Base-by-base conservation (phyloP, 2,888 invertebrate genomes). In the Ectobius pallidus region DNA sequence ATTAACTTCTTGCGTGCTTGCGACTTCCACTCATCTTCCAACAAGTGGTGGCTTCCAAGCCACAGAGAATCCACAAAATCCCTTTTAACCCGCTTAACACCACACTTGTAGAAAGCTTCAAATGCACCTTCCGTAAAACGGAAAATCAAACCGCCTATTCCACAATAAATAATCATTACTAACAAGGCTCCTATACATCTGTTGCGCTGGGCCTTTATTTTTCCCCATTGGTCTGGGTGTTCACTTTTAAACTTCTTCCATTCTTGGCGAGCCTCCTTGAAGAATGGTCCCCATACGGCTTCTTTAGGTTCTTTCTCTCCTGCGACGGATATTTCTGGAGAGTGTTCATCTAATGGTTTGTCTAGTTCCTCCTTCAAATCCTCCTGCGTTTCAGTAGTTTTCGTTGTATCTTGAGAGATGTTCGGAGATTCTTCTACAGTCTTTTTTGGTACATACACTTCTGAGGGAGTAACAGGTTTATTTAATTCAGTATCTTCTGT, bases 11-110 rank as follows among this genome's bases (percentile, higher is more conserved):
- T 89, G 72, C 95, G 86, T 0, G 95, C 95, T 85, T 92, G 86
- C 14, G 92, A 91, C 80, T 95, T 95, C 95, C 95, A 95, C 80
- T 95, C 95, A 67, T 95, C 95, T 81, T 95, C 95, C 70, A 91
- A 87, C 83, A 94, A 84, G 80, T 91, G 91, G 81, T 93, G 93
- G 82, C 94, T 94, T 73, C 90, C 89, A 69, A 88, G 85, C 94
- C 95, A 95, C 52, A 96, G 85, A 75, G 88, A 87, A 79, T 95
- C 94, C 73, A 96, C 89, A 77, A 96, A 94, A 81, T 94, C 93
- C 4, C 95, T 85, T 80, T 95, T 94, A 0, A 95, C 93, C 78
- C 92, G 87, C 78, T 94, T 93, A 55, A 95, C 93, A 9, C 94
- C 93, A 80, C 94, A 94, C 84, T 96, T 96, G 83, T 93, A 94